Evolutionary conservation across 2,797 vertebrate genomes (phyloP), one percentile per base, ranked within the genome.

Genomic region (Psittacula echo): DNA sequence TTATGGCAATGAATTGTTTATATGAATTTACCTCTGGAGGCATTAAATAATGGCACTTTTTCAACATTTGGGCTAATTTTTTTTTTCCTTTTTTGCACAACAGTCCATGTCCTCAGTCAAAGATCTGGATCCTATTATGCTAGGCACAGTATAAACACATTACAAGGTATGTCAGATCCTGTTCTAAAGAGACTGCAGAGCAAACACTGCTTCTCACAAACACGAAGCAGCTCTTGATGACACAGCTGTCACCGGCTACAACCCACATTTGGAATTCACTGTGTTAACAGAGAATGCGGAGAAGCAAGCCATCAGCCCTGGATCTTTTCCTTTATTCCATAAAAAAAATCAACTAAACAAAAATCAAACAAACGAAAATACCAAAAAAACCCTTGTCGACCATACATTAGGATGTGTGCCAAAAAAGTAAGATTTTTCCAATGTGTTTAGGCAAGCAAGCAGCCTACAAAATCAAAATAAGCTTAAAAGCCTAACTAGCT

Each of bases 371-470:
- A 23, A 44, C 29, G 2, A 56, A 44, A 23, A 61, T 27, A 26
- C 34, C 26, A 18, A 61, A 61, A 61, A 24, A 13, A 26, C 5
- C 17, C n/a, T 50, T 74, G 22, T 32, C 22, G 8, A 51, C 30
- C 11, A 44, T 8, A 62, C 5, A 30, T 54, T 50, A 83, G 8
- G 16, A 65, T 13, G 8, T 65, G 61, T 51, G 67, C 92, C 73
- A 91, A 93, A 94, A 98, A 98, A 97, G 86, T 96, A 98, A 82
- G 7, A 70, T 70, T 92, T 75, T 87, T 62, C n/a, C 30, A 54
- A 50, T 4, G 13, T 39, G 15, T 50, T 34, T 37, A 82, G 39
- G 23, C 29, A 79, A 91, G 56, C 29, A 76, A 73, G 45, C 19
- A 89, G 54, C 58, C 62, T 76, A 78, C 22, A 75, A 58, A 87